Base-by-base conservation (phyloP, 2,113 vertebrate genomes). In the Daubentonia madagascariensis region DNA sequence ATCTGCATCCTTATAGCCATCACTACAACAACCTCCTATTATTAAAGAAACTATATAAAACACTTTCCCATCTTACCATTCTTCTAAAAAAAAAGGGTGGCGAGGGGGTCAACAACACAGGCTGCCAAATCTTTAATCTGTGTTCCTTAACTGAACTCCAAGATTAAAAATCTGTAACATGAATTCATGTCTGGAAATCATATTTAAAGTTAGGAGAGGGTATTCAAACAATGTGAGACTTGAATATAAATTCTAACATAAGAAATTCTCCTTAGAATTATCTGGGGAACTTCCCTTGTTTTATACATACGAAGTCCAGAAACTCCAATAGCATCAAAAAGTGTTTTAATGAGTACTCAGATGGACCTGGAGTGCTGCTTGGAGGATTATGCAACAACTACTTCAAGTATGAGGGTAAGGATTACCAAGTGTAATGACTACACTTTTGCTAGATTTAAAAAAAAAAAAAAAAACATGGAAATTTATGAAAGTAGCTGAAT, bases 231-330 rank as follows among this genome's bases (percentile, higher is more conserved):
- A 76, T 25, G 13, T 65, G 61, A 68, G 61, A 84, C 70, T 40
- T 87, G 78, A 86, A 80, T 79, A 59, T 37, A 86, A 95, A 96
- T 85, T 87, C 28, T 63, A 85, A 73, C 8, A 67, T 5, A 80
- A 85, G 32, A 91, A 93, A 57, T 80, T 79, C n/a, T 80, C 87
- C 43, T 25, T 10, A 28, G 43, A 43, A 35, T 59, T 37, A 81
- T 63, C 85, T 83, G 61, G 48, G 65, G 52, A 84, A 88, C 68
- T 85, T 88, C 86, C 87, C 90, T 9, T 75, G 22, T 92, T 30
- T 94, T 75, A 17, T 0, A 87, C 43, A 67, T 35, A 87, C 0
- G 23, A 96, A 94, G 85, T 54, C 52, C 59, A 89, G 25, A 85
- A 87, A 78, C 25, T 85, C 57, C 6, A n/a, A 17, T 20, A 48